These are phyloP conservation scores for Coremacera marginata DNA, from an alignment of 2,888 invertebrate genomes.

Conservation along the genomic window DNA sequence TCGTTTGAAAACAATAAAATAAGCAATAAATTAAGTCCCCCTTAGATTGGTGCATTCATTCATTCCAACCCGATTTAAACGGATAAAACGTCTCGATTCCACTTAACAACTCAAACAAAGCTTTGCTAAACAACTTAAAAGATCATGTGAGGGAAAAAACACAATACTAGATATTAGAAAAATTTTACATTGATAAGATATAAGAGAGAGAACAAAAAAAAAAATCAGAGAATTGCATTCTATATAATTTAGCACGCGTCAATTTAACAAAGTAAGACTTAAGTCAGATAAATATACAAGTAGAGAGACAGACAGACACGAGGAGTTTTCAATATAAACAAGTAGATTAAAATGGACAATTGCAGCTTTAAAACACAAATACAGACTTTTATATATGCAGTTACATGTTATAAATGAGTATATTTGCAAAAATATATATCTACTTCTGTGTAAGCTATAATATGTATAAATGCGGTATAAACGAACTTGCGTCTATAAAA, in stretches of 20 bases:
- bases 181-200: no score
- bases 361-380: neutral
- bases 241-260: constrained; percentile 45
- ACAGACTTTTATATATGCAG: neutral
- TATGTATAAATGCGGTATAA: neutral
- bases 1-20: no score
- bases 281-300: neutral
- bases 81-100: neutral
- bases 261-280: constrained; percentile 37
- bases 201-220: no score
- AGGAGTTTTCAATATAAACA: neutral
- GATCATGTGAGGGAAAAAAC: no score
- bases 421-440: neutral
- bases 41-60: no score
- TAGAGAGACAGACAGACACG: neutral
- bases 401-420: no score
- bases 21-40: no score
- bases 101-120: no score
- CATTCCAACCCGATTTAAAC: no score
- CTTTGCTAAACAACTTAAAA: no score
- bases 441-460: neutral
- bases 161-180: no score
- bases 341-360: constrained; percentile 10
- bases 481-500: constrained; percentile 6
- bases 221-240: constrained; percentile 1